These are phyloP conservation scores for Leptodactylus fuscus DNA, from an alignment of 2,113 vertebrate genomes.

Conservation along the genomic window DNA sequence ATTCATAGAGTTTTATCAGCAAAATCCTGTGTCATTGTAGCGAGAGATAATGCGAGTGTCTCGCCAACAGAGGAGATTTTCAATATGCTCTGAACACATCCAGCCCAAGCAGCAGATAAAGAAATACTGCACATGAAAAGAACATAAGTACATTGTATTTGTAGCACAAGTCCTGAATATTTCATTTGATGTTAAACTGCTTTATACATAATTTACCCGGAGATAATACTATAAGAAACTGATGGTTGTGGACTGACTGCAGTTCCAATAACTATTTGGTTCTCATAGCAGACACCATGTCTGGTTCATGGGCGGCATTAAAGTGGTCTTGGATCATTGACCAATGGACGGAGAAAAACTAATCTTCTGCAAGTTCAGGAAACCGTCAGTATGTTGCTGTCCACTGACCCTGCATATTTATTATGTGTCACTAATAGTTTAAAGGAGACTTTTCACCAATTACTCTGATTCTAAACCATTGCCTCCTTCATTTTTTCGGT, in stretches of 20 bases:
- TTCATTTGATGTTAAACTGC: constrained; percentile 25
- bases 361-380: neutral
- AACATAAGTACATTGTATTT: neutral
- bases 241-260: neutral
- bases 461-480: too few species aligned
- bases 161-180: neutral
- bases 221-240: constrained; percentile 4
- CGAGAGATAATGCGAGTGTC: constrained; percentile 30
- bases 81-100: neutral
- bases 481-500: too few species aligned
- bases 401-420: too few species aligned
- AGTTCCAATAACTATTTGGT: neutral
- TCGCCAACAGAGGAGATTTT: constrained; percentile 16
- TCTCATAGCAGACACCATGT: neutral
- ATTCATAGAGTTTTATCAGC: constrained; percentile 34
- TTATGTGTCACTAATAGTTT: too few species aligned
- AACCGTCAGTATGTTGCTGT: neutral
- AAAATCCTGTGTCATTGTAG: constrained; percentile 35
- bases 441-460: too few species aligned
- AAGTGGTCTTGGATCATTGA: neutral
- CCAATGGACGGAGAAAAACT: neutral
- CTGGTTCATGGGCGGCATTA: neutral
- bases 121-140: neutral
- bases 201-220: constrained; percentile 14
- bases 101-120: neutral